These are phyloP conservation scores for Illadopsis cleaveri DNA, from an alignment of 2,113 vertebrate species.

Conservation along the genomic window DNA sequence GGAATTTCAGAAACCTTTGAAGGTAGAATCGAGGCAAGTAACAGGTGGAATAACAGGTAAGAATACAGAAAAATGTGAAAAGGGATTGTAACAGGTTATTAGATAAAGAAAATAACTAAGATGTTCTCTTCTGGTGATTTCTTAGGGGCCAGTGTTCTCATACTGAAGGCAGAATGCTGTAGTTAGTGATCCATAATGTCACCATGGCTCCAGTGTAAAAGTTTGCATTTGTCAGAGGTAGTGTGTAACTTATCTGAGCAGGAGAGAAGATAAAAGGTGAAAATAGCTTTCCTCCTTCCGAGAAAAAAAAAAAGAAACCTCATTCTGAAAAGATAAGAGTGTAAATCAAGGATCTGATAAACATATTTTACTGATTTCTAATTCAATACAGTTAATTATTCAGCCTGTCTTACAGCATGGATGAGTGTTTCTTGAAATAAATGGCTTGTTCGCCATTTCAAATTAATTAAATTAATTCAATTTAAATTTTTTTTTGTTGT, in stretches of 20 bases:
- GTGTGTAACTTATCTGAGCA: background rate
- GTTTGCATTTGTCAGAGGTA: background rate
- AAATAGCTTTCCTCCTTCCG: rapidly evolving
- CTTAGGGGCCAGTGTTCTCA: background rate
- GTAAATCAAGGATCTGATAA: background rate
- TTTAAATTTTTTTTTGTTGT: background rate
- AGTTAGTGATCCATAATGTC: background rate
- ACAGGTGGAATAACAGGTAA: background rate
- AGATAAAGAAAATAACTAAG: background rate
- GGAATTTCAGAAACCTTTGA: background rate
- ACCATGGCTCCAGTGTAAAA: background rate
- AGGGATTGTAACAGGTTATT: background rate
- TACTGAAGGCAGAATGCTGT: background rate
- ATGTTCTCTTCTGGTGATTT: background rate
- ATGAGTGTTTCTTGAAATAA: background rate
- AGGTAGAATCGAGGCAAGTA: background rate
- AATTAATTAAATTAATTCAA: background rate
- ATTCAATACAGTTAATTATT: background rate
- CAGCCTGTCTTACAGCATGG: background rate
- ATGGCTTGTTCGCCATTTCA: background rate
- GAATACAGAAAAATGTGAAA: background rate
- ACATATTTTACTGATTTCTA: background rate
- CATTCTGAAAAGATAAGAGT: background rate
- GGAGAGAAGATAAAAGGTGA: background rate
- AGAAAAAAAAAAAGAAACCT: background rate